Percentiles rank a stretch among this genome's conserved stretches.
Conservation (phyloP, 2,113 vertebrate genomes). For the Phalacrocorax brasilianus region DNA sequence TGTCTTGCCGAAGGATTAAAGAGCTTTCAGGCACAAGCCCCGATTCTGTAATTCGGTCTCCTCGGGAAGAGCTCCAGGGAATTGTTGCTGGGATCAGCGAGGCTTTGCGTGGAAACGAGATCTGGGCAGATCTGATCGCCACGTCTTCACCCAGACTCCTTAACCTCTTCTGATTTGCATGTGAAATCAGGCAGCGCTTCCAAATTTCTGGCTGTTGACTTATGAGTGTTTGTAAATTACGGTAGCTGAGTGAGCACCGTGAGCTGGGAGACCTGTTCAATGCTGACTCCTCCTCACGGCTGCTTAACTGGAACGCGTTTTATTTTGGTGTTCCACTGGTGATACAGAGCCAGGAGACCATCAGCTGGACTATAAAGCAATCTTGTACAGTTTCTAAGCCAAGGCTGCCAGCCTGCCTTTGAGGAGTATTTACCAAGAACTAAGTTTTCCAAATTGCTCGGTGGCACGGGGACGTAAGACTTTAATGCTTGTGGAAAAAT, state of each 20-base stretch:
- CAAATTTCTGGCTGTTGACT: neutral
- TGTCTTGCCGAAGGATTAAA: neutral
- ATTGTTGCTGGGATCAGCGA: neutral
- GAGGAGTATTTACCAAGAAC: neutral
- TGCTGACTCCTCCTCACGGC: neutral
- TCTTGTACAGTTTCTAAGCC: neutral
- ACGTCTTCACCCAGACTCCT: neutral
- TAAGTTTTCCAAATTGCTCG: neutral
- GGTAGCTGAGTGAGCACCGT: neutral
- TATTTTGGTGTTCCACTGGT: neutral
- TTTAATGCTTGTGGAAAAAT: neutral
- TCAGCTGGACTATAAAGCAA: neutral
- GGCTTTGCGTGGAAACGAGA: neutral
- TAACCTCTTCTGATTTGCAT: neutral
- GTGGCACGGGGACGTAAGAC: neutral
- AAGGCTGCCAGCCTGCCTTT: neutral
- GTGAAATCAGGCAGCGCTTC: neutral
- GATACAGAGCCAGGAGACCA: neutral
- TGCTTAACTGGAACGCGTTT: neutral
- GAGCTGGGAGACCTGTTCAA: neutral
- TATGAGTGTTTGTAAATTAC: neutral
- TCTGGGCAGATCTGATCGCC: neutral
- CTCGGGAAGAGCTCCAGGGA: conserved; percentile 23
- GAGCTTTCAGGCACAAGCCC: neutral
- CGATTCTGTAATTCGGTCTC: neutral